Evolutionary conservation across 2,797 vertebrate genomes (phyloP), one percentile per base, ranked within the genome.

Genomic region (Limnodromus scolopaceus): DNA sequence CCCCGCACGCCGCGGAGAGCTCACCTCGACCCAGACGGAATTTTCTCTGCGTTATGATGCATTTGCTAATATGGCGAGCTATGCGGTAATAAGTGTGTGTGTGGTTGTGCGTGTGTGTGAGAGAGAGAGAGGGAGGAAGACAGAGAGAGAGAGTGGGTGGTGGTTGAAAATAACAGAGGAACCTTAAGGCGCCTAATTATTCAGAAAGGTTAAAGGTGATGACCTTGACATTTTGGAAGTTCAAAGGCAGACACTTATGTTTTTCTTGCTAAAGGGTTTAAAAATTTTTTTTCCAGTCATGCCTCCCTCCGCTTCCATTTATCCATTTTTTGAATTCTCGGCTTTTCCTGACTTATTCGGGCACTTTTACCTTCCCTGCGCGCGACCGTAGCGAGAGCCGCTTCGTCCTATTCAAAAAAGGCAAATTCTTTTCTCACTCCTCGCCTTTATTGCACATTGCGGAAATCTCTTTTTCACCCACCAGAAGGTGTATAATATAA

Each of bases 401-500:
- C 75, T 95, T 87, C 83, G 77, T 84, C 88, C 92, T 85, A 95
- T 97, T 97, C 96, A 97, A 95, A 96, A 95, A 97, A 97, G 87
- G 93, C 96, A 97, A 97, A 97, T 96, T 97, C 95, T 98, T 98
- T 97, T 95, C 98, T 97, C 97, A 97, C 97, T 97, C 97, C 89
- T 97, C 70, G 89, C 90, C 95, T 98, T 98, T 98, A 98, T 98
- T 97, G 97, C 98, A 98, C 98, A 98, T 97, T 98, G 98, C 98
- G 98, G 98, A 98, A 99, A 98, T 98, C 98, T 98, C 98, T 98
- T 98, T 98, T 98, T 98, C 97, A 95, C 97, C 98, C 98, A 98
- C 97, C 98, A 98, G 98, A 99, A 98, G 98, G 98, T 99, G 98
- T 98, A 98, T 98, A 99, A 99, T 99, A 99, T 99, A 99, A 99